Evolutionary conservation across 64 coral and sea anemone species (phyloP), one percentile per base, ranked within the genome.

Genomic region (Acropora yongei): DNA sequence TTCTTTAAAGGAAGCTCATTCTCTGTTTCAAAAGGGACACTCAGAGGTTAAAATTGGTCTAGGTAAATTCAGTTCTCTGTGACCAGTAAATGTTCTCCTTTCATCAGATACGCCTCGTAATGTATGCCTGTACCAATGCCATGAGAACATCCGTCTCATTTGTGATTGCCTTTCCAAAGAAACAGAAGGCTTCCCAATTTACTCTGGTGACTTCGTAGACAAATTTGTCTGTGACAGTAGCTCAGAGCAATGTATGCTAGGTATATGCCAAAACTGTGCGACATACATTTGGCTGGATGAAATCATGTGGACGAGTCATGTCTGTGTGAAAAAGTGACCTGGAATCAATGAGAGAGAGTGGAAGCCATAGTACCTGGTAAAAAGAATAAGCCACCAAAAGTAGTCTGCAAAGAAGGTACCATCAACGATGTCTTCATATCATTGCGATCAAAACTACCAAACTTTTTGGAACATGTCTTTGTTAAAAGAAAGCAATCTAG

Each of bases 151-250:
- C 14, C 0, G 2, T 14, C 30, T 90, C 12, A 44, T 86, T 74
- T 95, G 88, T 80, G 88, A 90, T 58, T 90, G 81, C 9, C 82
- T 90, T 41, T 78, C 45, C 17, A 94, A 94, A 86, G 50, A 90
- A 51, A 90, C 78, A 13, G 16, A 65, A 12, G 57, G 68, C 2
- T 79, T 94, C 68, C 87, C 87, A 44, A n/a, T 10, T 19, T 89
- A 94, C 40, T 89, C 93, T 72, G 58, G 80, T 2, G 41, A 49
- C 50, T 90, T 94, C 66, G 46, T 90, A 8, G 72, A 86, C 14
- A 85, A 90, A 63, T 78, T 94, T 77, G 80, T 86, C 6, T 94
- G 93, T 47, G 49, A 30, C 76, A 4, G 69, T 49, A 18, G 76
- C 40, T 78, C 44, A 16, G 93, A 94, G 46, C 55, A 71, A 6